Base-by-base conservation (phyloP, 2,888 invertebrate species). In the Caenorhabditis afra region DNA sequence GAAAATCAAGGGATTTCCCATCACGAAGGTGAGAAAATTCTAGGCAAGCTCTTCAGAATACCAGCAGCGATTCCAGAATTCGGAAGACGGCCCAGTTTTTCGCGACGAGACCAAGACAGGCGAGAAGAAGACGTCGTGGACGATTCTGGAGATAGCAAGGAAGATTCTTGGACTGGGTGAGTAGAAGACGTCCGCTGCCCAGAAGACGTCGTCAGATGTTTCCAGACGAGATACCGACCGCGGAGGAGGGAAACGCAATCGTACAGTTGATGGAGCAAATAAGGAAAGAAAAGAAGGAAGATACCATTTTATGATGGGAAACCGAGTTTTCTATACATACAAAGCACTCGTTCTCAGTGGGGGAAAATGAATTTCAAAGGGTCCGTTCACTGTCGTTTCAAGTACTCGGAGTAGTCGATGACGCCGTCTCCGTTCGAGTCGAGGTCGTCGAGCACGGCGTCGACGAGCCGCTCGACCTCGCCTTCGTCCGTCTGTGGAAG, bases 341-440 rank as follows among this genome's bases (percentile, higher is more conserved):
- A n/a, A n/a, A n/a, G n/a, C n/a, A n/a, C n/a, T n/a, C n/a, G n/a
- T n/a, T n/a, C n/a, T n/a, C n/a, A n/a, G n/a, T n/a, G n/a, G n/a
- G n/a, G n/a, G n/a, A n/a, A n/a, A n/a, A n/a, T n/a, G n/a, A n/a
- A n/a, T n/a, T n/a, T n/a, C n/a, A 65, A 35, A 44, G 22, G 10
- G 18, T 39, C 11, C n/a, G 5, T 41, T 49, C 44, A 78, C 45
- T 70, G 79, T 74, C 62, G 61, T 52, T 55, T 67, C 47, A 68
- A 50, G 91, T 96, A 97, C 92, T 97, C 96, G 0, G 95, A 94
- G 91, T 96, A 96, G 91, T 96, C 96, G 83, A 97, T 96, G 89
- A 93, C 96, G 0, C 96, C 96, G 90, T 97, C 96, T 74, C 92
- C 92, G 88, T 95, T 93, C 59, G 93, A 93, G 90, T 97, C 96